Percentiles rank a stretch among this genome's conserved stretches.
phyloP scores from a whole-genome alignment of 2,888 invertebrate genomes.

The Brenthis hecate region DNA sequence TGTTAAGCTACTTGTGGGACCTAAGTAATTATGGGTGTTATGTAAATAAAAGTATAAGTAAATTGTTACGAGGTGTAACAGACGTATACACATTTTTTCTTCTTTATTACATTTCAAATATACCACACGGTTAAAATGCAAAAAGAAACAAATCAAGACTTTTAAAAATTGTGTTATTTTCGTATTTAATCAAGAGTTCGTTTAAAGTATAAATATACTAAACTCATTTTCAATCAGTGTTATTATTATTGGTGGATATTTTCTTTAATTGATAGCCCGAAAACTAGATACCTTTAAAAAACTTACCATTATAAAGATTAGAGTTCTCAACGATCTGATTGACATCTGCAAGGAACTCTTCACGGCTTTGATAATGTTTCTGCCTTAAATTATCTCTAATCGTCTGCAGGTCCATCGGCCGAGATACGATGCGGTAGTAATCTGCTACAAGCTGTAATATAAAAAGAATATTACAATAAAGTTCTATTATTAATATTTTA shows the following conservation, averaged over 20 bases:
- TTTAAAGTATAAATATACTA: no score
- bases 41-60: not conserved
- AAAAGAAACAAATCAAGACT: no score
- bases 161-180: no score
- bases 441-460: slow-evolving; percentile 89
- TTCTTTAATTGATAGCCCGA: not conserved
- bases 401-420: slow-evolving; percentile 98
- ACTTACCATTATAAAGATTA: slow-evolving; percentile 91
- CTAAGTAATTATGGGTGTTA: slow-evolving; percentile 55
- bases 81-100: no score
- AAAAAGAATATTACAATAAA: slow-evolving; percentile 16
- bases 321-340: slow-evolving; percentile 98
- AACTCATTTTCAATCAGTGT: no score
- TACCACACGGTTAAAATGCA: no score
- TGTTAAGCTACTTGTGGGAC: slow-evolving; percentile 91
- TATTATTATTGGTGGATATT: no score
- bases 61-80: not conserved
- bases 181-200: no score
- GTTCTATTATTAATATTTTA: no score
- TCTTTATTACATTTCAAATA: no score
- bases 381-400: slow-evolving; percentile 94
- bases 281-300: not conserved
- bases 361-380: slow-evolving; percentile 96
- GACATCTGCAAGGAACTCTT: slow-evolving; percentile 96
- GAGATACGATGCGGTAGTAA: slow-evolving; percentile 94